Evolutionary conservation across 92 coral and sea anemone species (phyloP), one percentile per base, ranked within the genome.

Genomic region (Metridium senile): DNA sequence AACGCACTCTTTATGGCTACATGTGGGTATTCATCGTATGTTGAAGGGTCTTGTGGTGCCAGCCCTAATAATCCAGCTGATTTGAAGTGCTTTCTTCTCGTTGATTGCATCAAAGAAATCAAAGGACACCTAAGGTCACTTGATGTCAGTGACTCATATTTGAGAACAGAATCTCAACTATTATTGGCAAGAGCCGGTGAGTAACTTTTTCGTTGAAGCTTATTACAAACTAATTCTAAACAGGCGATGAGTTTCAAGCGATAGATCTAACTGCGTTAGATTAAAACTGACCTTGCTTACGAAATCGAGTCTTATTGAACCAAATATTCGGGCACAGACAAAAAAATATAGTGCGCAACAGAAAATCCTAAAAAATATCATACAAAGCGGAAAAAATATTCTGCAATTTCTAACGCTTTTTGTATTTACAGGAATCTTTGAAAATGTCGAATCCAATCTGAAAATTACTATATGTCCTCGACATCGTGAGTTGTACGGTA

Each of bases 401-500:
- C n/a, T n/a, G n/a, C n/a, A n/a, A n/a, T n/a, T n/a, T n/a, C 49
- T 39, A 13, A 39, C 49, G 6, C 49, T 39, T 39, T 39, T 54
- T 2, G 21, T 13, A 9, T 54, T 6, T 16, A 9, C 71, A 43
- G 74, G 77, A 22, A 78, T 49, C 51, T 70, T 79, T 62, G 62
- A 71, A 11, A 33, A 58, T 65, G 45, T 39, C 30, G 89, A 85
- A 30, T 71, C 18, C 2, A 11, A 45, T 66, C 71, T 74, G 70
- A 65, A 64, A 27, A 54, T 74, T 33, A 79, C 87, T 33, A 78
- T 77, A 29, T 87, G 88, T 49, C 82, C 85, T 31, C 83, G 77
- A 58, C 85, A 87, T 35, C 87, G 84, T 32, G 91, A 86, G 66
- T 58, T 56, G 62, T 78, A 61, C 53, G 88, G 91, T 11, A 72